Evolutionary conservation across 2,797 vertebrate genomes (phyloP).

Genomic region (Macropus fuliginosus): DNA sequence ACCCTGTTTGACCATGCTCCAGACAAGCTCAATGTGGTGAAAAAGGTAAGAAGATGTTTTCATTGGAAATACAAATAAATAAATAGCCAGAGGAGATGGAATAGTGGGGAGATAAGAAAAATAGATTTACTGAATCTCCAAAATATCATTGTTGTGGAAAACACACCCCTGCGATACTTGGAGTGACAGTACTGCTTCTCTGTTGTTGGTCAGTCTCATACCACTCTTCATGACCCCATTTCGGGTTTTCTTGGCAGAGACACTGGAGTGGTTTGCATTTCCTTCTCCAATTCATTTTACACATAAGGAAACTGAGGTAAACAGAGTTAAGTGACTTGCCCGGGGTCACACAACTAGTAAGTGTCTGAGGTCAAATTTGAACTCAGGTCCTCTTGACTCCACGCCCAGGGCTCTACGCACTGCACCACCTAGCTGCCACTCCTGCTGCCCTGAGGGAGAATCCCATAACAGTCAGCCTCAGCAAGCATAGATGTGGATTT

Average conservation of each 20-base stretch:
- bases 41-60: constrained; percentile 90
- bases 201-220: neutral
- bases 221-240: neutral
- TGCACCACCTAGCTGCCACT: neutral
- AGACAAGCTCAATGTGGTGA: constrained; percentile 98
- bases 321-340: neutral
- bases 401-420: neutral
- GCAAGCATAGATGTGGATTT: neutral
- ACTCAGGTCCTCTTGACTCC: neutral
- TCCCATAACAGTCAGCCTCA: neutral
- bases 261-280: neutral
- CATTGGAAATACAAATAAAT: neutral
- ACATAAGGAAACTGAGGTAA: neutral
- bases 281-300: neutral
- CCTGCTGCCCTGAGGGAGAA: neutral
- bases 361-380: neutral
- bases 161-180: neutral
- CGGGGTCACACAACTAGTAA: neutral
- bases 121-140: neutral
- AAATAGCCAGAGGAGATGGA: neutral
- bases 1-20: constrained; percentile 98
- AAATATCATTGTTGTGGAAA: neutral
- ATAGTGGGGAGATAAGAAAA: fast-evolving
- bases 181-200: neutral
- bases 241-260: neutral